Evolutionary conservation across 2,888 invertebrate species (phyloP), one percentile per base, ranked within the genome.

Genomic region (Emmelina monodactyla): DNA sequence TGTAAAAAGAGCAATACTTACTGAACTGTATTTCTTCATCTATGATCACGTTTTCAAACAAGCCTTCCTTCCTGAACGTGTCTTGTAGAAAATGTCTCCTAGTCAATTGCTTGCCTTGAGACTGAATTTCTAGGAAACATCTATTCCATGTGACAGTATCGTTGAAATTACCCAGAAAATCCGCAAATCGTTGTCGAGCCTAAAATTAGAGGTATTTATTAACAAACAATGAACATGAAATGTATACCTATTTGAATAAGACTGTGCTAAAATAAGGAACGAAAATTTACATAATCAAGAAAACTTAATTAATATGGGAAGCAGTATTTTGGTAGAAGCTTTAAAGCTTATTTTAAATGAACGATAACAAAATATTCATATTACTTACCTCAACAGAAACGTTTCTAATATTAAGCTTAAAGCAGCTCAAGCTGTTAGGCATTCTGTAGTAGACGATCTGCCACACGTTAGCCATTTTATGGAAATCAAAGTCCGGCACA

Each of bases 31-130:
- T 25, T 11, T 14, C 29, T 13, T 31, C 14, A 16, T 32, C 28
- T 11, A 65, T 41, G 9, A 63, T 47, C 30, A 66, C 42, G 30
- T 64, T 66, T 2, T 51, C 47, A 41, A 64, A 46, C 1, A 64
- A 43, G 0, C 57, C 61, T 2, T 34, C 41, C 3, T 50, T 43
- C 2, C 13, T 35, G 3, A 35, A 35, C 1, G 41, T 34, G 2
- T 53, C 55, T 28, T 60, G 55, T 2, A 67, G 40, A 34, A 55
- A 65, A 38, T 67, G 67, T 13, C 41, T 44, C 35, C 50, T 43
- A 12, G 6, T 34, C 5, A 5, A 12, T n/a, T 14, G 29, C 14
- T 33, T 28, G 2, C 42, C 16, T 11, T 16, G 45, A 1, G 63
- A 46, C 31, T 38, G 48, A 3, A 68, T 47, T 49, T 68, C 64